Evolutionary conservation across 2,113 vertebrate genomes (phyloP), one percentile per base, ranked within the genome.

Genomic region (Tapirus terrestris): DNA sequence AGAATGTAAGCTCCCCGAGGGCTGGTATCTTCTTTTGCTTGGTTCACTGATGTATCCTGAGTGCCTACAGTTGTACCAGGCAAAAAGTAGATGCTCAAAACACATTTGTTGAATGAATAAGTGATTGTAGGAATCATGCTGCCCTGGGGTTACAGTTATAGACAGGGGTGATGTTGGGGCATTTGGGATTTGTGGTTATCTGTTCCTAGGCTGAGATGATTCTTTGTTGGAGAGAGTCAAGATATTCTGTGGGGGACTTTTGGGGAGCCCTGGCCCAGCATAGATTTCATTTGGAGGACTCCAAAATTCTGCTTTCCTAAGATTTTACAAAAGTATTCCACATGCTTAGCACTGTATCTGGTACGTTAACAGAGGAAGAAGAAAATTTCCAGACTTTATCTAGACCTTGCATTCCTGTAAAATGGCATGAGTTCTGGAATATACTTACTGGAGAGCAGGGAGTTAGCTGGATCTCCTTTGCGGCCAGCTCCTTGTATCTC

Each of bases 231-330:
- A 89, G 4, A 65, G 36, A 95, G 23, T 84, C 6, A 73, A 29
- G 13, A 36, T 67, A 73, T 13, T 60, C 18, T 61, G 29, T 39
- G 65, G 33, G 16, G 3, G 2, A 61, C 8, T 56, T 65, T 82
- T 58, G 18, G 6, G 58, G n/a, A 91, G 25, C 18, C 6, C 77
- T 88, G n/a, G 9, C 11, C 14, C 2, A 43, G 20, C 10, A 53
- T 51, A 23, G 8, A 70, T 94, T 95, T 93, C 36, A 45, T 90
- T 84, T 70, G 23, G 65, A 94, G 29, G 33, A 87, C 56, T 90
- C 21, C 10, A 61, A 90, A 86, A 31, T 84, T 73, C 8, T 72
- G 20, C 79, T 91, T 94, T 18, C 29, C 51, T 89, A 77, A 67
- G 76, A 85, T 91, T 79, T 93, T 83, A 82, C 6, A 36, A 17